These are phyloP conservation scores for Mus pahari DNA, from an alignment of 2,113 vertebrate genomes.

Conservation along the genomic window DNA sequence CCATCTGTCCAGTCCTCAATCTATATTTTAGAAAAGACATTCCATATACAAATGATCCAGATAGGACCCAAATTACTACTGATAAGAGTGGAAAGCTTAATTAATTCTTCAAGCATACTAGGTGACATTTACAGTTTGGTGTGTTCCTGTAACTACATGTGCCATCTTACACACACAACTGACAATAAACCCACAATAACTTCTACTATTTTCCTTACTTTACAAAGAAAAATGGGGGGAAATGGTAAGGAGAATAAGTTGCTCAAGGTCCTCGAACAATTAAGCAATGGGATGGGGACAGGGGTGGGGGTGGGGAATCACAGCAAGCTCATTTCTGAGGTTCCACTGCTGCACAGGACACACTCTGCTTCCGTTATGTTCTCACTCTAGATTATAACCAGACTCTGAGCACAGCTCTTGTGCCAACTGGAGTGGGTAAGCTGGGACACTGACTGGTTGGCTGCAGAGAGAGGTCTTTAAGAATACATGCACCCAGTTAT, in stretches of 20 bases:
- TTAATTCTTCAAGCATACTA: conserved; percentile 22
- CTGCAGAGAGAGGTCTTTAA: background rate
- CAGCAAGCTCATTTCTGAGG: background rate
- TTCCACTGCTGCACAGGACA: background rate
- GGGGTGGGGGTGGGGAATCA: background rate
- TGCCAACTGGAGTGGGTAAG: background rate
- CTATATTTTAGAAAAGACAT: background rate
- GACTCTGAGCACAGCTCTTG: background rate
- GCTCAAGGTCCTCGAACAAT: background rate
- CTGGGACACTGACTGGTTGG: background rate
- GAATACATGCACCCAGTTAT: background rate
- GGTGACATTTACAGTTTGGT: background rate
- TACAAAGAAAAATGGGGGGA: background rate
- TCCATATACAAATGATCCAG: background rate
- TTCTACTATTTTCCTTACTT: background rate
- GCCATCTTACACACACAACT: background rate
- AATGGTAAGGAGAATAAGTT: background rate
- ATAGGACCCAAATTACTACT: background rate
- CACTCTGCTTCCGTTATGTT: background rate
- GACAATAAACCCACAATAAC: background rate
- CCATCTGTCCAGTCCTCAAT: background rate
- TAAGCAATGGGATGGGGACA: background rate
- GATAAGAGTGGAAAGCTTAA: background rate
- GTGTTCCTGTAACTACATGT: background rate
- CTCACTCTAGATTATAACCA: background rate